Evolutionary conservation across 2,888 invertebrate species (phyloP).

Genomic region (Sinotaia quadrata): DNA sequence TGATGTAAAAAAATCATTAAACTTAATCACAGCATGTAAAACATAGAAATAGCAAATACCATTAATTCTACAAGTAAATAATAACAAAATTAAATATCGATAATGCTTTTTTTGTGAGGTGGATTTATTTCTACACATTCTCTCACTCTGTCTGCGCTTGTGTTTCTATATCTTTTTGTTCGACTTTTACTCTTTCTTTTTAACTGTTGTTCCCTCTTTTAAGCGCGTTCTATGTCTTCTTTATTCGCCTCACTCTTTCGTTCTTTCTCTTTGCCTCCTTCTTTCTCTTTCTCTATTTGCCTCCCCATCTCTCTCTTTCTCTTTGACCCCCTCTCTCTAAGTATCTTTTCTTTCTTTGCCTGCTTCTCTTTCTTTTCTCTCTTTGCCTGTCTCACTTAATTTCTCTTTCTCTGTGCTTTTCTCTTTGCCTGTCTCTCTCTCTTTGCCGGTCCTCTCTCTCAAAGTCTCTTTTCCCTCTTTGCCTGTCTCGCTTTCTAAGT

Average conservation of each 20-base stretch:
- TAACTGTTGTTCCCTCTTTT: background rate
- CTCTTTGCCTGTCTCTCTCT: conserved; percentile 3
- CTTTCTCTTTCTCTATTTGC: background rate
- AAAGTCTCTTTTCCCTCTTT: background rate
- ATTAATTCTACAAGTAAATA: too few relatives aligned
- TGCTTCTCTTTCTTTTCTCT: conserved; percentile 11
- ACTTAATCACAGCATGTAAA: too few relatives aligned
- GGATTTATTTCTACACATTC: too few relatives aligned
- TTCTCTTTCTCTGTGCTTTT: conserved; percentile 4
- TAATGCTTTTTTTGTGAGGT: too few relatives aligned
- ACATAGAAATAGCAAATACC: too few relatives aligned
- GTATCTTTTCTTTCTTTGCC: background rate
- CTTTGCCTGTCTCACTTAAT: background rate
- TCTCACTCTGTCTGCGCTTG: background rate
- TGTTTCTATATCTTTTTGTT: background rate
- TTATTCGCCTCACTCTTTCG: too few relatives aligned
- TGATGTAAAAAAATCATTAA: too few relatives aligned
- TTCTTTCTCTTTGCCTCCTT: background rate
- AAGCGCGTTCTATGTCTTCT: too few relatives aligned
- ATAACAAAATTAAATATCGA: too few relatives aligned
- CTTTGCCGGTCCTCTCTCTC: background rate
- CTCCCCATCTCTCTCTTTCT: background rate
- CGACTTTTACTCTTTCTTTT: background rate
- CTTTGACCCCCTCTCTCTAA: too few relatives aligned
- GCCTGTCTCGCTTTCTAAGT: background rate